Percentiles rank a stretch among this genome's conserved stretches.
phyloP scores from a whole-genome alignment of 2,888 invertebrate species.

The Pammene aurita region DNA sequence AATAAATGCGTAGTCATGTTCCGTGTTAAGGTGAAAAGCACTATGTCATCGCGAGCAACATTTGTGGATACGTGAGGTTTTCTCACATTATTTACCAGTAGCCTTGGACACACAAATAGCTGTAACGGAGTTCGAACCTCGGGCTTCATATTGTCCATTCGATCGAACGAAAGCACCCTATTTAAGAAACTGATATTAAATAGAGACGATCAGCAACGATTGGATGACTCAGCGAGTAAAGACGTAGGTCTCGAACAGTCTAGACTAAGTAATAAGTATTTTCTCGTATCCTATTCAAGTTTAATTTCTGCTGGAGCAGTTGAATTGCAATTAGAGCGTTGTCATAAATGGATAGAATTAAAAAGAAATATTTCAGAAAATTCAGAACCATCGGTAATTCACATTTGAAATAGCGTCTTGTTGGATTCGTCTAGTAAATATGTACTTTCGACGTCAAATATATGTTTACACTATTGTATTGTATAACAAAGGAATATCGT shows the following conservation, averaged over 20 bases:
- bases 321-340: not conserved
- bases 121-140: constrained; percentile 10
- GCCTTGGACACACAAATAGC: constrained; percentile 33
- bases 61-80: constrained; percentile 24
- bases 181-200: constrained; percentile 12
- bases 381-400: not conserved
- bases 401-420: not conserved
- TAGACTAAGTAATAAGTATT: not conserved
- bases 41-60: constrained; percentile 18
- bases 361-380: not conserved
- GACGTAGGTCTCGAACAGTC: not conserved
- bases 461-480: not conserved
- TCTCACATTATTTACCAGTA: constrained; percentile 33
- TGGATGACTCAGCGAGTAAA: constrained; percentile 9
- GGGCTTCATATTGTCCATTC: constrained; percentile 13
- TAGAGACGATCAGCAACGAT: constrained; percentile 18
- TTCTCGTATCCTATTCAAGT: not conserved
- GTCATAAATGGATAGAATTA: not conserved
- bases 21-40: constrained; percentile 10
- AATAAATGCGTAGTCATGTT: constrained; percentile 17
- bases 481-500: too few species aligned
- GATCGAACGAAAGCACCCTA: constrained; percentile 4
- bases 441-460: too few species aligned
- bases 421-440: not conserved
- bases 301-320: not conserved